Conservation (phyloP, 2,797 vertebrate genomes). For the Synanceia verrucosa region DNA sequence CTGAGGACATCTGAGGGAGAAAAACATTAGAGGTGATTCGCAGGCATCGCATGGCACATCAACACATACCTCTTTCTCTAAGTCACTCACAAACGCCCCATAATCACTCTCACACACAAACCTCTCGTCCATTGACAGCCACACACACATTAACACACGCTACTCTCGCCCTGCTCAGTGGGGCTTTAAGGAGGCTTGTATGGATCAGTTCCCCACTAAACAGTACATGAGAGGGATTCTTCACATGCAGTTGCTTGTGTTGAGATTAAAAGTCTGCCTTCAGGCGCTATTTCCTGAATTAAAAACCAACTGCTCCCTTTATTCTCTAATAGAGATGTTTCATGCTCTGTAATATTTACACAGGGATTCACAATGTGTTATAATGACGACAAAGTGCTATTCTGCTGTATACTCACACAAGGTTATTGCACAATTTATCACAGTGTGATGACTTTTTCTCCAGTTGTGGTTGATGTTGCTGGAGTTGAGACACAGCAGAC, state of each 20-base stretch:
- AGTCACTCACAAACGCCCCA: slow-evolving; percentile 64
- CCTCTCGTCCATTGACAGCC: slow-evolving; percentile 26
- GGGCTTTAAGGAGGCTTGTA: slow-evolving; percentile 51
- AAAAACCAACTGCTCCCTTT: slow-evolving; percentile 20
- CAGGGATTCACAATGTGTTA: neutral
- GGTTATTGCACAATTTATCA: neutral
- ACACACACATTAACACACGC: slow-evolving; percentile 13
- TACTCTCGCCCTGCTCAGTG: slow-evolving; percentile 10
- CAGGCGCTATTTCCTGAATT: slow-evolving; percentile 33
- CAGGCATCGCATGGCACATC: slow-evolving; percentile 75
- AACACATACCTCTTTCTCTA: slow-evolving; percentile 75
- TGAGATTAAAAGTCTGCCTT: slow-evolving; percentile 44
- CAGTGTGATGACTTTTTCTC: neutral
- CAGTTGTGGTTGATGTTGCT: neutral
- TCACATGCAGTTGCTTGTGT: slow-evolving; percentile 47
- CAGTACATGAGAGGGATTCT: slow-evolving; percentile 64
- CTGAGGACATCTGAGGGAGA: slow-evolving; percentile 70
- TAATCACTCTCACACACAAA: slow-evolving; percentile 63
- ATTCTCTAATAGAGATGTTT: slow-evolving; percentile 3
- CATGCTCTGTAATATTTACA: slow-evolving; percentile 5
- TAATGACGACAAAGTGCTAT: neutral
- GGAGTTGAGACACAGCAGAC: slow-evolving; percentile 3
- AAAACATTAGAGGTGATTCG: slow-evolving; percentile 83
- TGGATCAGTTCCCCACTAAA: slow-evolving; percentile 64
- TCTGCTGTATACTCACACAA: neutral